Base-by-base conservation (phyloP, 2,113 vertebrate genomes). In the Kryptolebias marmoratus region DNA sequence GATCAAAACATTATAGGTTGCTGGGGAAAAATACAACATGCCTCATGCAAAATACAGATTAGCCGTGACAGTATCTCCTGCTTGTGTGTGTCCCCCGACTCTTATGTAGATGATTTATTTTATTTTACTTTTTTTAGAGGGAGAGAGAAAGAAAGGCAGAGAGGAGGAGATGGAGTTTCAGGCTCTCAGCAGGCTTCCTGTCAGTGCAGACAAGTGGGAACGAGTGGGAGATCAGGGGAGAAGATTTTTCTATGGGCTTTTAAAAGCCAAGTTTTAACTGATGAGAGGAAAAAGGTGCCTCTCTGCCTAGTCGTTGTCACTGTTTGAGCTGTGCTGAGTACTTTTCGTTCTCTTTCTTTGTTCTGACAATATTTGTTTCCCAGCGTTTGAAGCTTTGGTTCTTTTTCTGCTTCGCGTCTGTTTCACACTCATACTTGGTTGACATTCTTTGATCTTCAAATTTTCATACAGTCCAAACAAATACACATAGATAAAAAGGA, bases 181-280 rank as follows among this genome's bases (percentile, higher is more conserved):
- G 80, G 48, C 62, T 77, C 80, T 80, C 79, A 67, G 84, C 81
- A 70, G 73, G 79, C 61, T n/a, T 63, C 68, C 75, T 84, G 73
- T 85, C 83, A 86, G 69, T 30, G 57, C 30, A 79, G 77, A 77
- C n/a, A 54, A 78, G 69, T 71, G 80, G 70, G 78, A 82, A 44
- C 49, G 70, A 58, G 81, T 64, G 73, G 71, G 64, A 73, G 74
- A 58, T 73, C 73, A 32, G 48, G 39, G 65, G 53, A 61, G 47
- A 48, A 63, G 62, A 69, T 76, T 73, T 78, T 83, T 84, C 70
- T 71, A 22, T 36, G 2, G 78, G 77, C 53, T 86, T 72, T 12
- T 31, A 71, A 82, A 61, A 82, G 71, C 66, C 80, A 68, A 81
- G 68, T 79, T 84, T 82, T 80, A 82, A 81, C 72, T 82, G 82